Percentiles rank a stretch among this genome's conserved stretches.
These are phyloP conservation scores for Conistra vaccinii DNA, from an alignment of 2,888 invertebrate genomes.

Conservation along the genomic window DNA sequence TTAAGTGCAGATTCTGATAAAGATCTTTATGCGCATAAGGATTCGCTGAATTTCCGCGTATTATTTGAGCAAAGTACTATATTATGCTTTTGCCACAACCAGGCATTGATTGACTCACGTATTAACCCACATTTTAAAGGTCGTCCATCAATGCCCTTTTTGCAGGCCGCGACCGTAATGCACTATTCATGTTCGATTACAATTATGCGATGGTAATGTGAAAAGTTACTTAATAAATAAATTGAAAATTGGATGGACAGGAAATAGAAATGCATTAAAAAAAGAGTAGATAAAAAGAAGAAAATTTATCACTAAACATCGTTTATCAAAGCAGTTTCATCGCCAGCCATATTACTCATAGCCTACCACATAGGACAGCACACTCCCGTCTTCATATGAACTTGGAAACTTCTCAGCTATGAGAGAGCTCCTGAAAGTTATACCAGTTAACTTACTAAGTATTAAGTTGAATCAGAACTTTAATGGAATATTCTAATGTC, in stretches of 20 bases:
- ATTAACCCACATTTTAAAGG: no score
- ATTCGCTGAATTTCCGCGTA: no score
- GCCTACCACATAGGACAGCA: not conserved
- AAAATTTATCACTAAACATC: not conserved
- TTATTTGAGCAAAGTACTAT: no score
- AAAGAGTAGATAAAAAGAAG: not conserved
- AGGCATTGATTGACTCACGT: no score
- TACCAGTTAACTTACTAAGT: slow-evolving; percentile 62
- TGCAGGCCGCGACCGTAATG: no score
- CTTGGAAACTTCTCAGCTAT: slow-evolving; percentile 56
- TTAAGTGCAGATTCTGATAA: not conserved
- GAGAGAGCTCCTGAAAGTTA: slow-evolving; percentile 53
- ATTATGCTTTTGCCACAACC: no score
- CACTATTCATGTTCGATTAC: no score
- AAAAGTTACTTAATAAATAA: no score
- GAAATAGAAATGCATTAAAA: not conserved
- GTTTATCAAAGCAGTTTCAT: not conserved
- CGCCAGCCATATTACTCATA: slow-evolving; percentile 3
- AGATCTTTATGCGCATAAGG: not conserved
- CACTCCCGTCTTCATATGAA: slow-evolving; percentile 36
- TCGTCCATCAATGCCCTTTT: no score
- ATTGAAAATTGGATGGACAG: not conserved
- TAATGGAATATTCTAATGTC: slow-evolving; percentile 61
- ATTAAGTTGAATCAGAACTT: slow-evolving; percentile 66
- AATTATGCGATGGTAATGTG: no score